These are phyloP conservation scores for Acanthochromis polyacanthus DNA, from an alignment of 2,113 vertebrate genomes.

Conservation along the genomic window DNA sequence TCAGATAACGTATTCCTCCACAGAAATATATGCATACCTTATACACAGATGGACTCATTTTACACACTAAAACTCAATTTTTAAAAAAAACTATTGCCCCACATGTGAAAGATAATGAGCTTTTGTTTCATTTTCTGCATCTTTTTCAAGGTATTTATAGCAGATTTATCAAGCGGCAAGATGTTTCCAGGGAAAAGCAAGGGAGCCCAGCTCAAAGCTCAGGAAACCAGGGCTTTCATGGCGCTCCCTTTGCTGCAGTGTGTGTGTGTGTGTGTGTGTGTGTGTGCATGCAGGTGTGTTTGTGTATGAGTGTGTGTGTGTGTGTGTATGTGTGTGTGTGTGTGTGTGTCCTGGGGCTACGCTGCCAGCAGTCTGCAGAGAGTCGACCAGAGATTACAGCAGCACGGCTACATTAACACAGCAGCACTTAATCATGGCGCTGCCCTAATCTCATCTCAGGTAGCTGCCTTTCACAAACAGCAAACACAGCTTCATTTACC, in stretches of 20 bases:
- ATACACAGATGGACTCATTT: neutral
- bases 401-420: conserved; percentile 78
- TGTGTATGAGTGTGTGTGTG: conserved; percentile 32
- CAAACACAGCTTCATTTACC: conserved; percentile 35
- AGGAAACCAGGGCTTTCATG: conserved; percentile 59
- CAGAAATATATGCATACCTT: neutral
- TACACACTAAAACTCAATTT: neutral
- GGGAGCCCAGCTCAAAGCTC: conserved; percentile 40
- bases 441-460: conserved; percentile 80
- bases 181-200: conserved; percentile 31
- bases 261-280: conserved; percentile 14
- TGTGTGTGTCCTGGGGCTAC: conserved; percentile 60
- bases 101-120: neutral
- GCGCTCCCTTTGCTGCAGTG: conserved; percentile 9
- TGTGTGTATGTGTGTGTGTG: conserved; percentile 37
- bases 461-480: conserved; percentile 71
- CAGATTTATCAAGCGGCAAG: neutral
- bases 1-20: neutral
- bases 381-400: conserved; percentile 79
- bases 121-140: neutral
- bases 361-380: conserved; percentile 70
- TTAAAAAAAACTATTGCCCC: neutral
- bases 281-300: conserved; percentile 24
- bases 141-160: neutral
- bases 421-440: conserved; percentile 69